Base-by-base conservation (phyloP, 2,888 invertebrate species). In the Quadriops clusia region DNA sequence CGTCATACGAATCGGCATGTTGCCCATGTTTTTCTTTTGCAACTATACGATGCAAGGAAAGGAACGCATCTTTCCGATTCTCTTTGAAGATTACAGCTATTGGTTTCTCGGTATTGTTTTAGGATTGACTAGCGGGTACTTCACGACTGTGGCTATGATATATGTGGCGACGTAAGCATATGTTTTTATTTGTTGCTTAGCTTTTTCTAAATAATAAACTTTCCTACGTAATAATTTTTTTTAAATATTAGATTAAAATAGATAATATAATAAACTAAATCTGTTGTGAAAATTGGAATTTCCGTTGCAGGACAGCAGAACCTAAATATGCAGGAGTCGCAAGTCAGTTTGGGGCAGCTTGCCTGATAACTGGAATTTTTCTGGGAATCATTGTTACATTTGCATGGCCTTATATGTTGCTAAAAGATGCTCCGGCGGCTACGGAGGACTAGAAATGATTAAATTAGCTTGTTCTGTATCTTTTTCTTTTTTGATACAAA, bases 341-440 rank as follows among this genome's bases (percentile, higher is more conserved):
- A 1, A 95, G 95, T 33, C 97, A 97, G 97, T 85, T 91, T 58
- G 94, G 86, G 22, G 91, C 86, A 1, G 93, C 97, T 12, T 80
- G 80, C 49, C 69, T 98, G 2, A 80, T 95, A 17, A 78, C 89
- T 0, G 95, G 95, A 23, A 82, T 95, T 27, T 76, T 87, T 36
- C 51, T 64, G 5, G 95, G 95, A 9, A 74, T 95, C 36, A 52
- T 73, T 38, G 79, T 82, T 54, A 75, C 85, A 1, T 70, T 79
- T 43, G 48, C 77, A 22, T 72, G 79, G 60, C 82, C 86, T n/a
- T n/a, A n/a, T n/a, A n/a, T n/a, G n/a, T n/a, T n/a, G n/a, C n/a
- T n/a, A n/a, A n/a, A n/a, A n/a, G n/a, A n/a, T n/a, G n/a, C n/a
- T n/a, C n/a, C n/a, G 5, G 7, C n/a, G n/a, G 4, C n/a, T n/a